Conservation (phyloP, 2,797 vertebrate genomes). For the Eulemur coronatus region DNA sequence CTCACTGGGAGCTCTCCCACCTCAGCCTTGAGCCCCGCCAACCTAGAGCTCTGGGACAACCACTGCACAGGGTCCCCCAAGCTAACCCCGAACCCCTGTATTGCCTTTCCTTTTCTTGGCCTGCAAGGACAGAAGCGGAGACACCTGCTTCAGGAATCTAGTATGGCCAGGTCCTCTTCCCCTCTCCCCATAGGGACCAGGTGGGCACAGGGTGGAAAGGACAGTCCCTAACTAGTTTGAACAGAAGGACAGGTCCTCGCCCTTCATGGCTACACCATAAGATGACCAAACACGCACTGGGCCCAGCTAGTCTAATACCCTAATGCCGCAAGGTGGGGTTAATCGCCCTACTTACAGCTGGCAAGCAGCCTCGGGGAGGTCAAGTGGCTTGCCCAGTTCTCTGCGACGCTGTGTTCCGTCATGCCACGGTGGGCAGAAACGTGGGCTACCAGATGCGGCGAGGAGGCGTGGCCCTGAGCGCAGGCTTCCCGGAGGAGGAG, state of each 20-base stretch:
- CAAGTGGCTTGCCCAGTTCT: not conserved
- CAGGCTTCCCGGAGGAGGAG: not conserved
- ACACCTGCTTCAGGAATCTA: not conserved
- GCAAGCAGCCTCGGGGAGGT: not conserved
- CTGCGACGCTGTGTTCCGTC: not conserved
- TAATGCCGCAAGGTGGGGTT: not conserved
- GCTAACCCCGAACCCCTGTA: not conserved
- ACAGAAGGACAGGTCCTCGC: not conserved
- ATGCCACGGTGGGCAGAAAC: not conserved
- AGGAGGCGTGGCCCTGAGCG: not conserved
- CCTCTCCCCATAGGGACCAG: not conserved
- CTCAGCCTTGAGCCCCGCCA: not conserved
- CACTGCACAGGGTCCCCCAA: rapidly evolving
- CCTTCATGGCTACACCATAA: not conserved
- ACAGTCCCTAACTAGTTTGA: not conserved
- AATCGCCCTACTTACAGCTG: not conserved
- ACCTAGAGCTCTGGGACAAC: not conserved
- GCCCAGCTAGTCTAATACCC: not conserved
- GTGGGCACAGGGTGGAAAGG: not conserved
- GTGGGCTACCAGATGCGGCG: not conserved
- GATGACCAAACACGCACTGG: not conserved
- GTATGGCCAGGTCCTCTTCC: not conserved
- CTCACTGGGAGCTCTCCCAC: not conserved
- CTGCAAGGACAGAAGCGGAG: not conserved
- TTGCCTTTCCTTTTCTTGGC: not conserved